Conservation (phyloP, 1,140 invertebrate species). For the Tetramorium simillimum region DNA sequence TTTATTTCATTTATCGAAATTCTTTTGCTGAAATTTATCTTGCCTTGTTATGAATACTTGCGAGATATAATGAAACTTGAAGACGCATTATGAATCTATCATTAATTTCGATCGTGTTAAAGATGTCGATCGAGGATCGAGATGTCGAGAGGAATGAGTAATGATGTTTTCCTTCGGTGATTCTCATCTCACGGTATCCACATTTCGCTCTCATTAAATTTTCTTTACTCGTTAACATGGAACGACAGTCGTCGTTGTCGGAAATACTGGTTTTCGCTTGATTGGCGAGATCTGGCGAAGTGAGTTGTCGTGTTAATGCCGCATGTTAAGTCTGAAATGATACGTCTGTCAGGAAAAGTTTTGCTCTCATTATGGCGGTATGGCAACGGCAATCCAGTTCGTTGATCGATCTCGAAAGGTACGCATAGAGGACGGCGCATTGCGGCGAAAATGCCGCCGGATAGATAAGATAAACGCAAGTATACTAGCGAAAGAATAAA, state of each 20-base stretch:
- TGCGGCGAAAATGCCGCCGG: slow-evolving; percentile 12
- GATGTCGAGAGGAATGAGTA: neutral
- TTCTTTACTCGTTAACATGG: neutral
- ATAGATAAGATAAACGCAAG: neutral
- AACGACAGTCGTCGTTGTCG: neutral
- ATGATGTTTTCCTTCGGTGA: slow-evolving; percentile 6
- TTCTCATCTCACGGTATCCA: neutral
- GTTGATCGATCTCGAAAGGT: slow-evolving; percentile 40
- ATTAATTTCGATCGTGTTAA: neutral
- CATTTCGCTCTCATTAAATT: slow-evolving; percentile 56
- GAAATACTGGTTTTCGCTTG: slow-evolving; percentile 26
- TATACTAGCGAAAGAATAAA: neutral
- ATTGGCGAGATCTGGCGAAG: neutral
- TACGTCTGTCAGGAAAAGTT: slow-evolving; percentile 37
- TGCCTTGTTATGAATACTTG: neutral
- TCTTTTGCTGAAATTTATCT: neutral
- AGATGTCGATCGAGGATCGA: neutral
- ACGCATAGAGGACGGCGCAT: slow-evolving; percentile 24
- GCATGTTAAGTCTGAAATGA: neutral
- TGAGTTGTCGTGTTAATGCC: neutral
- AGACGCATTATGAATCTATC: neutral
- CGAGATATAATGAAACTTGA: neutral
- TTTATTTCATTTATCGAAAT: neutral
- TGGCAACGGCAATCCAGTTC: slow-evolving; percentile 11
- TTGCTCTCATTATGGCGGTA: slow-evolving; percentile 8